Base-by-base conservation (phyloP, 1,140 invertebrate species). In the Tachypleus tridentatus region DNA sequence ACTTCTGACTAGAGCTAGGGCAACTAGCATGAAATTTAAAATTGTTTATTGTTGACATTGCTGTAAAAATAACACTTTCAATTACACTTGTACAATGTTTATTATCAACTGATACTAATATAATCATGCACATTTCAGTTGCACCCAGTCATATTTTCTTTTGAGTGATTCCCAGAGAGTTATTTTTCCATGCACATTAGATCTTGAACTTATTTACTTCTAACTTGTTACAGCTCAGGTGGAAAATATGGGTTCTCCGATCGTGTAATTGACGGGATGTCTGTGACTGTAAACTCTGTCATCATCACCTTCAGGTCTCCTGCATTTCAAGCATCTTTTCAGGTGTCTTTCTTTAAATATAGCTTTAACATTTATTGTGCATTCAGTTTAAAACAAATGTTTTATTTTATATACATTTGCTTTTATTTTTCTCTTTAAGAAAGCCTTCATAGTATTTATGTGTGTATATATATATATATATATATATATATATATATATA, bases 201-300 rank as follows among this genome's bases (percentile, higher is more conserved):
- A 11, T n/a, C 5, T 60, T 8, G 7, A 29, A 29, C 29, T 29
- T 9, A 49, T 51, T 4, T 53, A 52, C 59, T 61, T 51, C 3
- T 52, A 60, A 54, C 3, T 57, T 60, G 51, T 71, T 62, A 60
- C 53, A 70, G 64, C 49, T 69, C 65, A 57, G 69, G 61, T 60
- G 81, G 85, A 49, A 87, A 88, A 77, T 94, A 94, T 80, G 93
- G 91, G 69, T 95, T 92, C 78, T 87, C 88, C 63, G 88, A 96
- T 75, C 88, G 94, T 84, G 92, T 98, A 57, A 92, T 99, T 71
- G 97, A 99, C 82, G 95, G 95, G 54, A 97, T 99, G 73, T 97
- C 91, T 52, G 84, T 98, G 62, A 85, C 86, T 74, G 92, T 99
- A 61, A 98, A 98, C 77, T 91, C 89, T 61, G 92, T 98, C 59